phyloP scores from a whole-genome alignment of 2,113 vertebrate species.

The Protobothrops mucrosquamatus region DNA sequence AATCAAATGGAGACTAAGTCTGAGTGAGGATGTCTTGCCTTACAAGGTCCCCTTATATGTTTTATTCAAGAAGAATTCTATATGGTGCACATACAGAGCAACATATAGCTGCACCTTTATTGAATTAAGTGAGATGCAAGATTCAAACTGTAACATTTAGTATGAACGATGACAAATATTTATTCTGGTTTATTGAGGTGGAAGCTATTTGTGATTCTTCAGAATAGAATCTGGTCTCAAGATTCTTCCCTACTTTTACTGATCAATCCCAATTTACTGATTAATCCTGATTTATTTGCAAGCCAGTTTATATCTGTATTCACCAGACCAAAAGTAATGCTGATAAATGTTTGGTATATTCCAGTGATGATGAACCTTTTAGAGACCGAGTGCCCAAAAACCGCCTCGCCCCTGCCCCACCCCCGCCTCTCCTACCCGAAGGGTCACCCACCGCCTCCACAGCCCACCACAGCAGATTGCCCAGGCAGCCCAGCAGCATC shows the following conservation, averaged over 20 bases:
- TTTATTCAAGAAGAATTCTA: neutral
- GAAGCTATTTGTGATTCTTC: neutral
- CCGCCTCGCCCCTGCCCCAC: too few relatives aligned
- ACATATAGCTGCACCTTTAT: neutral
- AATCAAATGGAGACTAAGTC: too few relatives aligned
- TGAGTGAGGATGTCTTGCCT: neutral
- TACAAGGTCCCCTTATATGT: neutral
- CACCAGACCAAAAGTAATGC: neutral
- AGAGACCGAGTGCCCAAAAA: too few relatives aligned
- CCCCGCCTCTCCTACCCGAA: too few relatives aligned
- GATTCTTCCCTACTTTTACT: neutral
- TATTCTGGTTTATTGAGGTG: neutral
- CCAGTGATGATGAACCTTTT: too few relatives aligned
- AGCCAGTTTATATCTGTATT: neutral
- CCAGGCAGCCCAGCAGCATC: too few relatives aligned
- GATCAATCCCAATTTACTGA: neutral
- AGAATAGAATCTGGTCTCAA: too few relatives aligned
- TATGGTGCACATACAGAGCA: neutral
- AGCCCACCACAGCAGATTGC: too few relatives aligned
- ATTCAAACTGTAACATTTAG: neutral
- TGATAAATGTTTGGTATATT: neutral
- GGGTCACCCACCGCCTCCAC: too few relatives aligned
- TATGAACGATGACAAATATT: neutral
- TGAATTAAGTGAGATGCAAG: neutral
- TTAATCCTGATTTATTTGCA: neutral